Evolutionary conservation across 2,888 invertebrate genomes (phyloP), one percentile per base, ranked within the genome.

Genomic region (Neuroscelio doddi): DNA sequence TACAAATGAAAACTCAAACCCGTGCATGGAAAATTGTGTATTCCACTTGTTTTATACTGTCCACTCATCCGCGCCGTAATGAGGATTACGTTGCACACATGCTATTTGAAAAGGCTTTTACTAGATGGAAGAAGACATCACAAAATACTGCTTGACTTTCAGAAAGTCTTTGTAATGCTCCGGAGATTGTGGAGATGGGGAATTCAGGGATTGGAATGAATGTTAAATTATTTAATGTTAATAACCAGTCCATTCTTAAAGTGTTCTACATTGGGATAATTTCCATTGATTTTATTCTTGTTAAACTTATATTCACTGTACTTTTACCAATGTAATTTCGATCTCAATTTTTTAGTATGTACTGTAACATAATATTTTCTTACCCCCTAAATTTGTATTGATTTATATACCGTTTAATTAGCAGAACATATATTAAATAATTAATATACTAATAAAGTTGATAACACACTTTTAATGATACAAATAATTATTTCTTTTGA

Each of bases 221-320:
- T 50, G 53, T 66, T 66, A 66, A 66, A 62, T 66, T 58, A 66
- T 62, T 62, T 66, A 66, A 50, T 36, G 66, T 58, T 62, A 62
- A 66, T 62, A 66, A 62, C 57, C 44, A 26, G 53, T 10, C 29
- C 44, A 45, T 47, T 52, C 27, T 59, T 61, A 61, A 17, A 65
- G 65, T 56, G 65, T 52, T 41, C 41, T 27, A 49, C 52, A 44
- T 46, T 61, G 59, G 47, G 46, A 51, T 61, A 61, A 61, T 52
- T 65, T 52, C 53, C 56, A 47, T 29, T 16, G 55, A 50, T 46
- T 55, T 59, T 64, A 59, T 51, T 64, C 64, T 3, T 5, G 3
- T 5, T 5, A 3, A 2, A 3, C 21, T 21, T 21, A 21, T 21
- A 2, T 5, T 21, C 21, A 17, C 9, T 24, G 32, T 38, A 38